Conservation (phyloP, 2,797 vertebrate species). For the Aldrovandia affinis region DNA sequence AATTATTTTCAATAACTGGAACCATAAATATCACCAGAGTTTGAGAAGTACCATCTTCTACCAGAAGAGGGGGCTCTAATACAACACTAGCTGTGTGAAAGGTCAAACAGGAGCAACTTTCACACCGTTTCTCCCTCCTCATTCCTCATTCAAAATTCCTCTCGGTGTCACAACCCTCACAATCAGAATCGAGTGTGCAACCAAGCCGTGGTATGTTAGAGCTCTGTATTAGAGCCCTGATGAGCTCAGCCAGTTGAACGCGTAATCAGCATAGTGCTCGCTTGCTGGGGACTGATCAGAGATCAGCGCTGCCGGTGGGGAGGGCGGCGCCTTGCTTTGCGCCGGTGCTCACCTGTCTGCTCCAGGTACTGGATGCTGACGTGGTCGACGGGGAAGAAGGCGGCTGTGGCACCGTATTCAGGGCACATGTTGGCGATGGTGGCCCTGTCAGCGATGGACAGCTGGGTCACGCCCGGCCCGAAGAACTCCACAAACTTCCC, state of each 20-base stretch:
- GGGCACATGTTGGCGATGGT: conserved; percentile 99
- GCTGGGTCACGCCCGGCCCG: conserved; percentile 88
- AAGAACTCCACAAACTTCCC: conserved; percentile 98
- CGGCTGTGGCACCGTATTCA: conserved; percentile 94
- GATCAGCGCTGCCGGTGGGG: background rate
- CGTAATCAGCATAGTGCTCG: background rate
- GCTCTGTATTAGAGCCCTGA: background rate
- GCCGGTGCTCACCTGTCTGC: conserved; percentile 83
- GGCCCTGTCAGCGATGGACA: conserved; percentile 95
- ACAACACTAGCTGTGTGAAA: background rate
- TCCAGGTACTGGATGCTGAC: conserved; percentile 88
- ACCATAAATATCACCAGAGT: background rate
- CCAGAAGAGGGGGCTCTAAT: conserved; percentile 12
- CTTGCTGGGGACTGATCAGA: background rate
- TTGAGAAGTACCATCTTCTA: background rate
- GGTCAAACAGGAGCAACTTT: background rate
- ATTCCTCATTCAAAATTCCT: background rate
- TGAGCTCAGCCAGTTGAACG: background rate
- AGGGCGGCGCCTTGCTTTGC: background rate
- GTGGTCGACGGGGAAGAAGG: conserved; percentile 92
- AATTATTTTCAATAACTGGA: background rate
- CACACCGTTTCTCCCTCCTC: background rate
- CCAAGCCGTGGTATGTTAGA: no score
- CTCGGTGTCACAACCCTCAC: no score
- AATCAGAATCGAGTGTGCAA: no score